Base-by-base conservation (phyloP, 2,797 vertebrate genomes). In the Chloroceryle amazona region DNA sequence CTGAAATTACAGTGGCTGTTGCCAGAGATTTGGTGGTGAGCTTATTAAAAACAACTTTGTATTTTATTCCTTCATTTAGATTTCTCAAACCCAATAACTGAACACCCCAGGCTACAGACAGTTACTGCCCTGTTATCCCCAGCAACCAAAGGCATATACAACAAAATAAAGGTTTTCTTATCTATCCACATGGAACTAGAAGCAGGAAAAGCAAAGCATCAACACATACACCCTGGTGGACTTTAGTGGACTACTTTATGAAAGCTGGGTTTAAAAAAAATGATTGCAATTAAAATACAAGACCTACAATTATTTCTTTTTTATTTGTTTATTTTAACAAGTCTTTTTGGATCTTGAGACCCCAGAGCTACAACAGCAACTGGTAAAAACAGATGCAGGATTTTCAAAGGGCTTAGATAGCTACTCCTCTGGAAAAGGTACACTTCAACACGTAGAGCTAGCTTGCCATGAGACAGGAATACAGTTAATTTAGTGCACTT, bases 1-100 rank as follows among this genome's bases (percentile, higher is more conserved):
- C 80, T 71, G 72, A 87, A 96, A 86, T 75, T 62, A 81, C 28
- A 61, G 71, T 54, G 31, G 10, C 52, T 65, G 37, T 39, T 13
- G 35, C 31, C 76, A 85, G 63, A 74, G 67, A 87, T 73, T 78
- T 37, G 14, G 20, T 10, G 11, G 39, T 26, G 28, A 90, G 52
- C 25, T 85, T 92, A 76, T 89, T 91, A 91, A 60, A 81, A 80
- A 49, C 13, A 86, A 33, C 35, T 90, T 90, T 89, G 23, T 46
- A 49, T 89, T 92, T 85, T 76, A 73, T 44, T 76, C 51, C 26
- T 95, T 89, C 72, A 78, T 74, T 96, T 87, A 84, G 57, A 85
- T 83, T 85, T 91, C 60, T 85, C 72, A 87, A 54, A 91, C 14
- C 13, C 3, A 91, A 17, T 85, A 87, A 80, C 44, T 70, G 51